phyloP scores from a whole-genome alignment of 1,140 invertebrate genomes.

The Luehdorfia chinensis region DNA sequence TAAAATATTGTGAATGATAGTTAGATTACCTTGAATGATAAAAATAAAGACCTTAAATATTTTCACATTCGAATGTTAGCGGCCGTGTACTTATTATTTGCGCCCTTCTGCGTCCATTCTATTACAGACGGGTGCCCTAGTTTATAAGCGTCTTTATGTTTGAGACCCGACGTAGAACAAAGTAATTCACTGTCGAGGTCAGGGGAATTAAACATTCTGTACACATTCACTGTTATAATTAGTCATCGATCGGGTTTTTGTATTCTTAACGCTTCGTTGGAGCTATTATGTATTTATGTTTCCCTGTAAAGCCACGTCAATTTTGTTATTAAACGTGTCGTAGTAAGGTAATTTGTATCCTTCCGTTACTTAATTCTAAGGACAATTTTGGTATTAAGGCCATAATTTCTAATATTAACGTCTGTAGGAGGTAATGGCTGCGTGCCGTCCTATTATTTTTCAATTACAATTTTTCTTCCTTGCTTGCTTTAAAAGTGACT shows the following conservation, averaged over 20 bases:
- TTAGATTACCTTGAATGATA: slow-evolving; percentile 7
- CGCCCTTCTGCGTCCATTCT: slow-evolving; percentile 11
- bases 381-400: slow-evolving; percentile 33
- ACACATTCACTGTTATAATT: slow-evolving; percentile 4
- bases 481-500: no score
- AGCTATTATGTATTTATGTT: slow-evolving; percentile 6
- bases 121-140: slow-evolving; percentile 6
- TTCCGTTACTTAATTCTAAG: slow-evolving; percentile 26
- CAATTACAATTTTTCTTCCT: no score
- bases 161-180: neutral
- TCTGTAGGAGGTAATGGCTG: no score
- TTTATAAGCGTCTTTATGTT: slow-evolving; percentile 2
- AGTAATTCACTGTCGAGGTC: slow-evolving; percentile 8
- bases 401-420: slow-evolving; percentile 1
- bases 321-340: slow-evolving; percentile 37
- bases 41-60: slow-evolving; percentile 10
- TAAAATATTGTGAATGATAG: no score
- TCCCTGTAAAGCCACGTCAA: slow-evolving; percentile 27
- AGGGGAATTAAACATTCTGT: slow-evolving; percentile 3
- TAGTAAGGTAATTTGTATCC: slow-evolving; percentile 38
- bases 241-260: slow-evolving; percentile 5
- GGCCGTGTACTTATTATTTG: slow-evolving; percentile 9
- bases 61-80: slow-evolving; percentile 2
- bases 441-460: no score
- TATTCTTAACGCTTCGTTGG: slow-evolving; percentile 2